Base-by-base conservation (phyloP, 2,888 invertebrate species). In the Pegoplata infirma region DNA sequence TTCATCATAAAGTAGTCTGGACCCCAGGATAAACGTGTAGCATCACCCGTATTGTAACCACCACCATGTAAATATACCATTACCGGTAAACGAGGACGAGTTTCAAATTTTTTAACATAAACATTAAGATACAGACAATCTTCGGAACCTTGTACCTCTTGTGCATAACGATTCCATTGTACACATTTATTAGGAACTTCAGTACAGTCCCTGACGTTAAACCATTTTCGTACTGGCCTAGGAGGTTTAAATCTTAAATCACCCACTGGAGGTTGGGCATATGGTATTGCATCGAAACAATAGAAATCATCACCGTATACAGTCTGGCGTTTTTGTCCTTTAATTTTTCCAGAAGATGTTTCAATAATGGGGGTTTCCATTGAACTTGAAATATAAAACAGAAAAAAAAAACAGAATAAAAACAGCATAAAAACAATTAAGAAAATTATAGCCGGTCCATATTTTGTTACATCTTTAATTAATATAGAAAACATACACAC, bases 21-120 rank as follows among this genome's bases (percentile, higher is more conserved):
- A 12, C 89, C 88, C 71, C 83, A 84, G 3, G 78, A 19, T 6
- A 71, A 63, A 1, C 84, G 82, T 81, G 86, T 82, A 19, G 88
- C 85, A 2, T 87, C 88, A 1, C 90, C 90, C 2, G 80, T 78
- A 55, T 84, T 84, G 80, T 88, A 90, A 17, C 86, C 89, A 6
- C 90, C 91, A 10, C 90, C 90, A 81, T 89, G 88, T 46, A 91
- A 86, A 82, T 87, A 90, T 0, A 90, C 86, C 88, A 90, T 87
- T 0, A 90, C 85, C 3, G 86, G 85, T 4, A 82, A 56, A 1
- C 80, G 73, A 0, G 49, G 14, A 16, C 25, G 61, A 8, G 12
- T 14, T 80, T 76, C 19, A 4, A 84, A 82, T 19, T 80, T 80
- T 51, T 86, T 87, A 0, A 81, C 83, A 7, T 85, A 84, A 6